Percentiles rank a stretch among this genome's conserved stretches.
These are phyloP conservation scores for Trachelus iudaicus DNA, from an alignment of 2,888 invertebrate genomes.

Conservation along the genomic window DNA sequence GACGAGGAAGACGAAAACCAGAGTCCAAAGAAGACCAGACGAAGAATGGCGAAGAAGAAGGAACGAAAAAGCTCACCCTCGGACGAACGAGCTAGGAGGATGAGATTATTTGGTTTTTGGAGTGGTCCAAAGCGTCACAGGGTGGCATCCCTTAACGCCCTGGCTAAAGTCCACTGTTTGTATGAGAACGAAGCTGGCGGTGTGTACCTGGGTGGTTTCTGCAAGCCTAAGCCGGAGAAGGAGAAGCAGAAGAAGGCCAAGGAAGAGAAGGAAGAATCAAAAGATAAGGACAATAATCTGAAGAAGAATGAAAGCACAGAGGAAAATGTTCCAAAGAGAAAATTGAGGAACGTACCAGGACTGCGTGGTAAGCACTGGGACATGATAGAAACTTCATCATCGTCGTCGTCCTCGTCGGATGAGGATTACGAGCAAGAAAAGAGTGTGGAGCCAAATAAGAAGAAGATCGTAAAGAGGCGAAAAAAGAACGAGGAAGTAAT, in stretches of 20 bases:
- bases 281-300: conserved; percentile 34
- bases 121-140: conserved; percentile 84
- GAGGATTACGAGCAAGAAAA: conserved; percentile 53
- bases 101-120: conserved; percentile 77
- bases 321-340: conserved; percentile 66
- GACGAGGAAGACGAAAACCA: conserved; percentile 20
- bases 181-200: conserved; percentile 89
- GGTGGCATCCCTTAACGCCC: conserved; percentile 88
- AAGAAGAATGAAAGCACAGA: conserved; percentile 39
- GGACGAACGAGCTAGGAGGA: conserved; percentile 63
- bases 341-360: conserved; percentile 79
- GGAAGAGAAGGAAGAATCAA: conserved; percentile 28
- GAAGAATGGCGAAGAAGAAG: conserved; percentile 32
- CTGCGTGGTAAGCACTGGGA: conserved; percentile 87
- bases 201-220: conserved; percentile 71
- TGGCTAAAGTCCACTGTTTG: conserved; percentile 90
- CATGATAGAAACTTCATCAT: conserved; percentile 76
- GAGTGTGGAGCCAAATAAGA: conserved; percentile 52
- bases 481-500: conserved; percentile 68
- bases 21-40: conserved; percentile 22
- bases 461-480: conserved; percentile 52
- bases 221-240: conserved; percentile 68
- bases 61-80: conserved; percentile 49
- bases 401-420: conserved; percentile 55
- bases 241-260: conserved; percentile 67